A percentile compares a stretch with the other conserved stretches of the same genome.
phyloP scores from a whole-genome alignment of 2,888 invertebrate species.

The Hyppa rectilinea region DNA sequence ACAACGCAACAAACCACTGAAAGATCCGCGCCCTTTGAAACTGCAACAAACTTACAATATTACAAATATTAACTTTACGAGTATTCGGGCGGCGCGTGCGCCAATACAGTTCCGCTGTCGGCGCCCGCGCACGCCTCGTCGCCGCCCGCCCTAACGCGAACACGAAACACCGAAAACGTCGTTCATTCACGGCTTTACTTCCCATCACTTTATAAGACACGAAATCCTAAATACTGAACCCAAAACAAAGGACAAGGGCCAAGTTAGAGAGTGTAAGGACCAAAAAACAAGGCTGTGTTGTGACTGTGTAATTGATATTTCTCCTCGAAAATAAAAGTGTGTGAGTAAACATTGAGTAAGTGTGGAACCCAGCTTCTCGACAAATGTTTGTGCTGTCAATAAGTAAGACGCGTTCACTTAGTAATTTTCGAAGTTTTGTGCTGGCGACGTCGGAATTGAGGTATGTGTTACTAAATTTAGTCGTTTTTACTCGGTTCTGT shows the following conservation, averaged over 20 bases:
- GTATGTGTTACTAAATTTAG: slow-evolving; percentile 67
- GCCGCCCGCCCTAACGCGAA: slow-evolving; percentile 85
- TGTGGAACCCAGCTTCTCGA: slow-evolving; percentile 59
- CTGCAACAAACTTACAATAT: slow-evolving; percentile 80
- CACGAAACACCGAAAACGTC: slow-evolving; percentile 50
- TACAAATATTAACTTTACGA: slow-evolving; percentile 81
- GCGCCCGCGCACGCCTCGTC: slow-evolving; percentile 86
- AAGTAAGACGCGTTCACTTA: slow-evolving; percentile 76
- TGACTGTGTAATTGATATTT: slow-evolving; percentile 65
- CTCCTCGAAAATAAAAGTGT: slow-evolving; percentile 59
- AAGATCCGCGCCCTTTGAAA: slow-evolving; percentile 70
- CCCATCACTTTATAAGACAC: neutral
- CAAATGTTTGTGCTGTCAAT: slow-evolving; percentile 85
- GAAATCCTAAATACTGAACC: neutral
- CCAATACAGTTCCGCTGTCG: slow-evolving; percentile 84
- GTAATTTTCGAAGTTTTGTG: slow-evolving; percentile 66
- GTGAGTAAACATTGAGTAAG: slow-evolving; percentile 67
- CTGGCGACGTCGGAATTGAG: slow-evolving; percentile 63
- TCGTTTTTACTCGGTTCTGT: slow-evolving; percentile 11
- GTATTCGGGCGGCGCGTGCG: slow-evolving; percentile 74
- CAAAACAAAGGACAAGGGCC: neutral
- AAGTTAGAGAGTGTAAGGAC: slow-evolving; percentile 16
- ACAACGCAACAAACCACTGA: slow-evolving; percentile 44
- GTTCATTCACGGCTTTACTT: slow-evolving; percentile 20
- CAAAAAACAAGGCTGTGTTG: slow-evolving; percentile 59